Base-by-base conservation (phyloP, 2,113 vertebrate species). In the Greenwoodochromis staneri region DNA sequence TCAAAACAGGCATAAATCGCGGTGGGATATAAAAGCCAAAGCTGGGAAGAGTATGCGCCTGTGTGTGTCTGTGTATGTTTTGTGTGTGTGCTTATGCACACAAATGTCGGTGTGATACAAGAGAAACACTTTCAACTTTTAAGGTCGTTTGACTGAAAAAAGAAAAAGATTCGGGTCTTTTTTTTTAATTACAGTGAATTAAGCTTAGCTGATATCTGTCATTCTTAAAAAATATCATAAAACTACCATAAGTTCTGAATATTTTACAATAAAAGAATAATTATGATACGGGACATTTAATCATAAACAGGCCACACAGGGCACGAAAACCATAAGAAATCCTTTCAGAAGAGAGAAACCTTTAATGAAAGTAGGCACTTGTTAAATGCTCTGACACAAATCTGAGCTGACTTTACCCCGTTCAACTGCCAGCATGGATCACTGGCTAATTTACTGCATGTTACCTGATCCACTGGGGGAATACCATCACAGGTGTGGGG, bases 1-100 rank as follows among this genome's bases (percentile, higher is more conserved):
- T 85, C 89, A 89, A 93, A 95, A 94, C 93, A 95, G 89, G 88
- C 76, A 42, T 94, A 94, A 95, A 94, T 92, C 66, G 84, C 6
- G 12, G 61, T 55, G 59, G 80, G 88, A 89, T 93, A 86, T 93
- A 90, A 91, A 90, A 88, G 83, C 80, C 91, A 86, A 83, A 87
- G 83, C 51, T 87, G 84, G 91, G 69, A 83, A 47, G 45, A 38
- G 89, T 84, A 47, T 85, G 83, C 13, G 34, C 49, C 47, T 71
- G 76, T 81, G 55, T 55, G 85, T 80, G 27, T 57, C 45, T 69
- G 49, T 83, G 76, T 49, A 31, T 83, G 49, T 73, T 53, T 86
- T 80, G 55, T 53, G 55, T 36, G 57, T 36, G 14, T 81, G 55
- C 85, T 7, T 85, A 49, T 8, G 3, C 31, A 17, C 21, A 36